Conservation (phyloP, 2,113 vertebrate genomes). For the Calypte anna region DNA sequence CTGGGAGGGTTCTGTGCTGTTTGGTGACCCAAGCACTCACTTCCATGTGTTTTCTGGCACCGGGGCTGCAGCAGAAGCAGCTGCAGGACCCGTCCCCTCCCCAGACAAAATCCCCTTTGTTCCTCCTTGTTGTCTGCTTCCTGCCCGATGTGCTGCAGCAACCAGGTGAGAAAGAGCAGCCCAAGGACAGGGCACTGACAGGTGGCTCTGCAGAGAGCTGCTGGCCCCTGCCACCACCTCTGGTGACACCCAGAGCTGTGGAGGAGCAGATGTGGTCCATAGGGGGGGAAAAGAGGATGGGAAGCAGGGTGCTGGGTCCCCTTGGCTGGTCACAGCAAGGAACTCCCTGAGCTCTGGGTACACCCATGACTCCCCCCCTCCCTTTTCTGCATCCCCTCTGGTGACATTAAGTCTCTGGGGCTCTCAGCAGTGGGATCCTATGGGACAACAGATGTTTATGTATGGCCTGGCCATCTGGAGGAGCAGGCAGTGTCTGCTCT, state of each 20-base stretch:
- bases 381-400: not conserved
- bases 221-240: not conserved
- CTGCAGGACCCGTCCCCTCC: not conserved
- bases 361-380: too few species aligned
- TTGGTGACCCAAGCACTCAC: not conserved
- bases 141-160: not conserved
- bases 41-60: not conserved
- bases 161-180: conserved; percentile 14
- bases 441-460: rapidly evolving
- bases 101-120: conserved; percentile 61
- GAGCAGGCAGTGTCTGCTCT: too few species aligned
- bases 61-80: not conserved
- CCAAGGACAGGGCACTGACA: conserved; percentile 45
- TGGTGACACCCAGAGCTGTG: not conserved
- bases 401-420: not conserved
- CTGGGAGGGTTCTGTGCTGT: too few species aligned
- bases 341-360: rapidly evolving
- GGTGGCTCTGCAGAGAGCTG: not conserved
- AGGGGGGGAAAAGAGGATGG: rapidly evolving
- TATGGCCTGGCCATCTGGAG: rapidly evolving
- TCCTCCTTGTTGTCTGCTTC: not conserved
- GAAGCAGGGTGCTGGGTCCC: not conserved
- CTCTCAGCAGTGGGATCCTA: rapidly evolving
- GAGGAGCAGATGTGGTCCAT: rapidly evolving
- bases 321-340: rapidly evolving